Base-by-base conservation (phyloP, 2,888 invertebrate species). In the Eristalis arbustorum region DNA sequence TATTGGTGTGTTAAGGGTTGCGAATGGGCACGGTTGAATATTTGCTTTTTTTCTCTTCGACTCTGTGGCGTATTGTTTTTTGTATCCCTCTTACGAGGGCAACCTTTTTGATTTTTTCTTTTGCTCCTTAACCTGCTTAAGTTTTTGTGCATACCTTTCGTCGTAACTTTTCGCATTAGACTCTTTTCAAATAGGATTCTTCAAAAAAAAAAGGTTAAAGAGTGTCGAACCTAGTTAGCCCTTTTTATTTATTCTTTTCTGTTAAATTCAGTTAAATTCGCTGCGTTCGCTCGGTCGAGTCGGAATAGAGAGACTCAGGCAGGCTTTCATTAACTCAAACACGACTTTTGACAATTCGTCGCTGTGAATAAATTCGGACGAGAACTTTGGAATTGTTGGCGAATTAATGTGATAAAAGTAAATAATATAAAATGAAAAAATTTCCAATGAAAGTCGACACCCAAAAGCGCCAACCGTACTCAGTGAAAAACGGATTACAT, bases 1-100 rank as follows among this genome's bases (percentile, higher is more conserved):
- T 66, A 66, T 66, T 66, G 8, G 18, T 66, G 40, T 40, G 37
- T 66, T 66, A 40, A 66, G 37, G 40, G 64, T 66, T 34, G 40
- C 40, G 22, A 61, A 61, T 6, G 63, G 14, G 25, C 59, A 1
- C 2, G 3, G 25, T 18, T n/a, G 49, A 49, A 6, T 49, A 8
- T 49, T 49, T 49, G 0, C 2, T 8, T 18, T 49, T 5, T 49
- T 49, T 49, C 8, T 49, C 8, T 18, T 49, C 49, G 8, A 6
- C 49, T 49, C 8, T 23, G 57, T 59, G 49, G n/a, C 25, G 13
- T 59, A 23, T 11, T 25, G 10, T 13, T 8, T 59, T 25, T 1
- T 59, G 25, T 25, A 31, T 31, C 8, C 5, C 23, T 22, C 18
- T 13, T 25, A 1, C 14, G 6, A 13, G 25, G 59, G 13, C 59